Conservation (phyloP, 2,797 vertebrate species). For the Muscicapa comitata region DNA sequence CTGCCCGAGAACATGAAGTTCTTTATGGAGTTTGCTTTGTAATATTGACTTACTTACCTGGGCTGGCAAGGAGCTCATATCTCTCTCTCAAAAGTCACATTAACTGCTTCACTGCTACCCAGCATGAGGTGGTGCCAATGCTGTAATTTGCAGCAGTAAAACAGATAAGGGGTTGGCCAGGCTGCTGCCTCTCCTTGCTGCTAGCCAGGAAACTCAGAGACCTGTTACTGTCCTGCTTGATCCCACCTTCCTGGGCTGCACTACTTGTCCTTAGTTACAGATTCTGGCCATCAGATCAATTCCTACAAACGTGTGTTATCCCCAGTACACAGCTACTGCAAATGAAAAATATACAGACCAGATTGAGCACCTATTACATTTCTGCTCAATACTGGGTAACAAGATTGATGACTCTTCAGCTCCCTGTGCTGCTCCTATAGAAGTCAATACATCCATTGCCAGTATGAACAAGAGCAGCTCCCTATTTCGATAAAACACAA, state of each 20-base stretch:
- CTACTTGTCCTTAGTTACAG: not conserved
- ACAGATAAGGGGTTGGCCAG: not conserved
- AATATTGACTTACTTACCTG: constrained; percentile 10
- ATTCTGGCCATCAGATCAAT: not conserved
- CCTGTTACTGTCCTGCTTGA: not conserved
- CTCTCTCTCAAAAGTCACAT: not conserved
- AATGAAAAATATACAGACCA: not conserved
- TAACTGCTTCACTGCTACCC: not conserved
- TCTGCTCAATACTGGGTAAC: not conserved
- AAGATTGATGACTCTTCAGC: constrained; percentile 31
- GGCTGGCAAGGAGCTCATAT: not conserved
- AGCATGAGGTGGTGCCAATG: not conserved
- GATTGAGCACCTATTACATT: not conserved
- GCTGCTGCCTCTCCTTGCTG: not conserved
- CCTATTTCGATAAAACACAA: fast-evolving
- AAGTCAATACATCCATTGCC: not conserved
- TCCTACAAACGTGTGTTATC: not conserved
- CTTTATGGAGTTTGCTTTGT: constrained; percentile 36
- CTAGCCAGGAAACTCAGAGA: not conserved
- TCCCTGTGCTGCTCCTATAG: not conserved
- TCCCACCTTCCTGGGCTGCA: not conserved
- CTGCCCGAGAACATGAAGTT: not conserved
- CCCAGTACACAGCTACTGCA: not conserved
- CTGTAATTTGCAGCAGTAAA: not conserved
- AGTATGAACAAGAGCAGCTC: not conserved